Conservation (phyloP, 2,888 invertebrate genomes). For the Ichneumoninae sp. region DNA sequence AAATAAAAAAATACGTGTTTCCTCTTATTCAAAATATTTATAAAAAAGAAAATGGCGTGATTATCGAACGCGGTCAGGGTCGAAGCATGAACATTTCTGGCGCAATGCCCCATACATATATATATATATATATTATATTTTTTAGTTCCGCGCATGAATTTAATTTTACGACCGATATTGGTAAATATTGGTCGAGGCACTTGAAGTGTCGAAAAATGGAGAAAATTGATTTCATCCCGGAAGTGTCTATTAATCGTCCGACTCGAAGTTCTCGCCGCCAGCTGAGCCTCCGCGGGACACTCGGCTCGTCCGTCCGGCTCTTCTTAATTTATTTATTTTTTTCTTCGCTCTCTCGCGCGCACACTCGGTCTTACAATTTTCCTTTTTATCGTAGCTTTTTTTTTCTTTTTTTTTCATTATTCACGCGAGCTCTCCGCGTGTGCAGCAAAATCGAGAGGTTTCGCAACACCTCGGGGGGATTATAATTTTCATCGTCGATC, state of each 20-base stretch:
- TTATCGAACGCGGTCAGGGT: no score
- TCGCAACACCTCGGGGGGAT: constrained; percentile 47
- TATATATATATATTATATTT: neutral
- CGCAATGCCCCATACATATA: neutral
- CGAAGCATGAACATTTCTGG: no score
- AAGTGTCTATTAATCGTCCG: neutral
- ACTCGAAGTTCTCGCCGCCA: neutral
- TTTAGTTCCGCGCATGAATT: neutral
- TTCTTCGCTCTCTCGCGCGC: neutral
- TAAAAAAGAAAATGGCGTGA: no score
- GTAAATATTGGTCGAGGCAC: neutral
- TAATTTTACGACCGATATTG: neutral
- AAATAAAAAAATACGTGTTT: no score
- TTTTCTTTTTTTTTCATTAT: constrained; percentile 29
- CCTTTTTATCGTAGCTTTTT: constrained; percentile 3
- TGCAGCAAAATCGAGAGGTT: constrained; percentile 49
- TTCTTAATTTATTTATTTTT: constrained; percentile 11
- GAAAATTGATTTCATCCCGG: neutral
- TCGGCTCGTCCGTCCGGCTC: neutral
- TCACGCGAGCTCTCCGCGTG: constrained; percentile 9
- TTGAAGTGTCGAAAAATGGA: neutral
- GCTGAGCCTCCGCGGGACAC: constrained; percentile 17
- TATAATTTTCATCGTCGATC: constrained; percentile 53
- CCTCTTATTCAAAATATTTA: no score
- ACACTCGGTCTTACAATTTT: constrained; percentile 8